A percentile compares a stretch with the other conserved stretches of the same genome.
Evolutionary conservation across 2,888 invertebrate genomes (phyloP).

Genomic region (Schrankia costaestrigalis): DNA sequence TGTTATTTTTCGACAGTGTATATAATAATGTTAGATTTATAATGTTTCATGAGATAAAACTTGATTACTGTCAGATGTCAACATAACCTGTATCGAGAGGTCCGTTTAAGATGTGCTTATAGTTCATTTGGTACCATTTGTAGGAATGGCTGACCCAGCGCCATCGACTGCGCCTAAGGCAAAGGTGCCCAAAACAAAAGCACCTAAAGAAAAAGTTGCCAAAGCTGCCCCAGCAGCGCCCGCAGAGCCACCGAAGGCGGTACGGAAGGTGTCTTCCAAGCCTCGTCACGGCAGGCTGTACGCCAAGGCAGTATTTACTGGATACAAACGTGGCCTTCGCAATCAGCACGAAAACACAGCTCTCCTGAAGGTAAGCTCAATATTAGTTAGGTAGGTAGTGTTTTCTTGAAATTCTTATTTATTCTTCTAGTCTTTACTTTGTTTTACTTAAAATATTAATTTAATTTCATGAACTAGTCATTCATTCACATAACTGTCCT

Average conservation of each 20-base stretch:
- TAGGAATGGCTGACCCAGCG: constrained; percentile 83
- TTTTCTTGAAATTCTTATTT: too few species aligned
- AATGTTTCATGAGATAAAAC: constrained; percentile 43
- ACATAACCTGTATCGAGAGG: constrained; percentile 78
- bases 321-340: constrained; percentile 96
- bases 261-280: constrained; percentile 73
- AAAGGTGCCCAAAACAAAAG: constrained; percentile 79
- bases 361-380: constrained; percentile 87
- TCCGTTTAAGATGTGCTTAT: too few species aligned
- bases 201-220: constrained; percentile 78
- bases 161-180: constrained; percentile 78
- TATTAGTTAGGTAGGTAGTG: too few species aligned
- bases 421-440: too few species aligned
- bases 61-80: constrained; percentile 65
- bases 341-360: constrained; percentile 99
- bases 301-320: constrained; percentile 98
- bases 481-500: too few species aligned
- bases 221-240: constrained; percentile 79
- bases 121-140: too few species aligned
- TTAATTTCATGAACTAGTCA: too few species aligned
- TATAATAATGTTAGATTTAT: constrained; percentile 42
- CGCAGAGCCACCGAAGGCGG: constrained; percentile 74
- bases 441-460: too few species aligned
- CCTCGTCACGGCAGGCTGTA: constrained; percentile 92
- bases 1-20: constrained; percentile 12